Base-by-base conservation (phyloP, 1,140 invertebrate species). In the Plodia interpunctella region DNA sequence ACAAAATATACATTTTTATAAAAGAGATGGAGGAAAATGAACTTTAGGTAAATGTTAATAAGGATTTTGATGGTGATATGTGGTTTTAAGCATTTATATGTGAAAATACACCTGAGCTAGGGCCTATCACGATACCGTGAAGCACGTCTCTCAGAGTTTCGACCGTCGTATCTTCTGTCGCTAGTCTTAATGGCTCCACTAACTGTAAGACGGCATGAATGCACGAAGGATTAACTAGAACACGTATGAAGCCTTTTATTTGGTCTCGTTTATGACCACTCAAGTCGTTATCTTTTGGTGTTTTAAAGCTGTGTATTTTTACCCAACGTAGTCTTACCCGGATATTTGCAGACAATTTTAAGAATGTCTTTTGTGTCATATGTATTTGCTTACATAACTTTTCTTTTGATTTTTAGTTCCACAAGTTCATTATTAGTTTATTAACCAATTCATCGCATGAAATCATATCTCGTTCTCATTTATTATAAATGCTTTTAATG, bases 91-190 rank as follows among this genome's bases (percentile, higher is more conserved):
- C 30, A 19, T 44, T 66, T 63, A 68, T 73, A 72, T 67, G 67
- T 74, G 72, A 74, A 70, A 70, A 62, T 69, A 80, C 79, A 82
- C 70, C 74, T 82, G 70, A 66, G 59, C 60, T 63, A 20, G 64
- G 57, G 64, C 62, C 63, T 80, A 82, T 84, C 81, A 67, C 73
- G 81, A 82, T 80, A 71, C 66, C 65, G 72, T 80, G 74, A 72
- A 79, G 78, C 79, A 84, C 79, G 81, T 80, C 74, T 73, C 71
- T 56, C 25, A 17, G 44, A 28, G 54, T 52, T 71, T 68, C 55
- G 62, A 58, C 68, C 68, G 63, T 56, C 65, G 56, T 65, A 66
- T 72, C 70, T 77, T 70, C 66, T 62, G 65, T 61, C 68, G 68
- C 66, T 63, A 63, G 63, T 69, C 66, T 74, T 85, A 84, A 84